Percentiles rank a stretch among this genome's conserved stretches.
phyloP scores from a whole-genome alignment of 2,113 vertebrate genomes.

The Leptosomus discolor region DNA sequence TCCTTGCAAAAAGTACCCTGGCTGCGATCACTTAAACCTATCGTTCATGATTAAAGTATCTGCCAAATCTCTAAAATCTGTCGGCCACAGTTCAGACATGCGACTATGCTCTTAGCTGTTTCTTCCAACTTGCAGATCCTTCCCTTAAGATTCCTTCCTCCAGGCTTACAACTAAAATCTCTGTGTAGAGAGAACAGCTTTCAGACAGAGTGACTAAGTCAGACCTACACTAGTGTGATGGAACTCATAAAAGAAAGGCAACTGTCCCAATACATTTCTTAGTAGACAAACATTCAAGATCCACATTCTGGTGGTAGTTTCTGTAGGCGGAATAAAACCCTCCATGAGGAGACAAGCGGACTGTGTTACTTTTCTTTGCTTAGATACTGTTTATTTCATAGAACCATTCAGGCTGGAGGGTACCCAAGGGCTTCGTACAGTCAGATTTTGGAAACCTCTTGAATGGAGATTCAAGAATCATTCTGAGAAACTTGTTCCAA shows the following conservation, averaged over 20 bases:
- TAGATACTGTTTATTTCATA: background rate
- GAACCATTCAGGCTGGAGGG: background rate
- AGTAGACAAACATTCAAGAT: background rate
- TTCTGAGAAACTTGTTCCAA: background rate
- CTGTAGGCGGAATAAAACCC: background rate
- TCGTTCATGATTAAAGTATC: background rate
- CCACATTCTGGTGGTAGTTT: background rate
- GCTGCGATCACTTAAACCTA: background rate
- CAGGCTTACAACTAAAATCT: background rate
- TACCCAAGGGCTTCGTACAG: background rate
- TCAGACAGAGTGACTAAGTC: background rate
- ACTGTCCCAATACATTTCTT: background rate
- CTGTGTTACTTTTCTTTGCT: background rate
- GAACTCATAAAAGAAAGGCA: background rate
- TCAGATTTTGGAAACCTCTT: background rate
- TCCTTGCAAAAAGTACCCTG: background rate
- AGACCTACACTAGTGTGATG: background rate
- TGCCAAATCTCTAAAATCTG: background rate
- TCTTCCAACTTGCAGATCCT: background rate
- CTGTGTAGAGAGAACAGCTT: background rate
- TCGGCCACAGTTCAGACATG: background rate
- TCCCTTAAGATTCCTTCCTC: background rate
- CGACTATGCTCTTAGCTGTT: background rate
- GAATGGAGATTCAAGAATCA: background rate
- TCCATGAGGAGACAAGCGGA: background rate